Evolutionary conservation across 1,140 invertebrate species (phyloP).

Genomic region (Eumeta japonica): DNA sequence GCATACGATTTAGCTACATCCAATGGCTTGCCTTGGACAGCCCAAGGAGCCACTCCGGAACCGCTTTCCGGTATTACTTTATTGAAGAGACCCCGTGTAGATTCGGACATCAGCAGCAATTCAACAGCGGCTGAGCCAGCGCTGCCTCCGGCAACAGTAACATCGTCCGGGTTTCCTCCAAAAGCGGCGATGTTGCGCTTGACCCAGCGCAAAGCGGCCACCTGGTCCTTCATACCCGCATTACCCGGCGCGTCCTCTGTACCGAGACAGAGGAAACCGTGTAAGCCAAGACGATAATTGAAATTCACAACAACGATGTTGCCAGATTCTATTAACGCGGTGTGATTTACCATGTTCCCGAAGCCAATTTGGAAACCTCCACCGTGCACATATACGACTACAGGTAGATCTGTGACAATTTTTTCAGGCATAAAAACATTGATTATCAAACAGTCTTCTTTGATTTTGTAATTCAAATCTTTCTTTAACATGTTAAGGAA

Average conservation of each 20-base stretch:
- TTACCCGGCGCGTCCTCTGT: slow-evolving; percentile 27
- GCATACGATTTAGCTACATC: slow-evolving; percentile 21
- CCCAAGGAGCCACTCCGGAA: slow-evolving; percentile 11
- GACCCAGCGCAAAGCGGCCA: slow-evolving; percentile 26
- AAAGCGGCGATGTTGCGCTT: slow-evolving; percentile 28
- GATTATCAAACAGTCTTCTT: slow-evolving; percentile 34
- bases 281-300: slow-evolving; percentile 23
- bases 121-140: slow-evolving; percentile 24
- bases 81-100: slow-evolving; percentile 24
- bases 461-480: background rate
- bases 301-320: slow-evolving; percentile 20
- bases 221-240: slow-evolving; percentile 31
- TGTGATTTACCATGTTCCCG: slow-evolving; percentile 14
- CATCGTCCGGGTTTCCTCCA: slow-evolving; percentile 29
- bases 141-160: slow-evolving; percentile 25
- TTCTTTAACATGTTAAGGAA: background rate
- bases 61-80: slow-evolving; percentile 28
- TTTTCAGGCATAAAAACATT: slow-evolving; percentile 34
- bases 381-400: slow-evolving; percentile 30
- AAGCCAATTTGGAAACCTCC: slow-evolving; percentile 18
- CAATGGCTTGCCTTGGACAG: slow-evolving; percentile 22
- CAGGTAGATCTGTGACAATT: slow-evolving; percentile 23
- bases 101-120: slow-evolving; percentile 21
- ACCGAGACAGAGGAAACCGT: slow-evolving; percentile 26
- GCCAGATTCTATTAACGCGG: slow-evolving; percentile 10